Conservation (phyloP, 2,797 vertebrate genomes). For the Caiman crocodilus region DNA sequence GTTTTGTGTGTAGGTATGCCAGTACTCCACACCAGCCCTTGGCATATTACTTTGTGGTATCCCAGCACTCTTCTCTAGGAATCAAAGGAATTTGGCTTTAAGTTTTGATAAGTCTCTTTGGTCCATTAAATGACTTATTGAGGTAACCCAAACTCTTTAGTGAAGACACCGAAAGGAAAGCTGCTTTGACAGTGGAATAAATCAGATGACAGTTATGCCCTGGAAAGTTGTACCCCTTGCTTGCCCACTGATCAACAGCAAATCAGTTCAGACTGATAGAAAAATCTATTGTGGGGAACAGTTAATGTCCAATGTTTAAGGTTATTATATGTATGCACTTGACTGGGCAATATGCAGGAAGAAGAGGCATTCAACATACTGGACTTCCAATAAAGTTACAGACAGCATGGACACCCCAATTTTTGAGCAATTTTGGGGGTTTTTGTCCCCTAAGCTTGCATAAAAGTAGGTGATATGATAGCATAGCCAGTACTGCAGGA, state of each 20-base stretch:
- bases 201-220: neutral
- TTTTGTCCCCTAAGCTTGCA: neutral
- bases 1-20: neutral
- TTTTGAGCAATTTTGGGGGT: neutral
- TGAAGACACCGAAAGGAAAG: neutral
- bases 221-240: neutral
- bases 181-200: neutral
- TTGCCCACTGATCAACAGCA: too few relatives aligned
- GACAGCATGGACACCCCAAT: neutral
- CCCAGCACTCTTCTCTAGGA: conserved; percentile 19
- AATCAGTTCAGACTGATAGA: neutral
- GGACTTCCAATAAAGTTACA: neutral
- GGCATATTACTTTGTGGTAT: accelerated
- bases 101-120: conserved; percentile 52
- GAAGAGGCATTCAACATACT: neutral
- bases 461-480: neutral
- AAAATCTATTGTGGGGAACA: neutral
- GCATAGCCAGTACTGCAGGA: neutral
- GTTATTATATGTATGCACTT: neutral
- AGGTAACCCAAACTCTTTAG: accelerated
- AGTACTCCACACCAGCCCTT: neutral
- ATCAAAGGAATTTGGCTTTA: neutral
- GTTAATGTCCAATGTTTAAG: neutral
- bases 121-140: conserved; percentile 18
- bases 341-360: neutral